Evolutionary conservation across 2,888 invertebrate species (phyloP), one percentile per base, ranked within the genome.

Genomic region (Ditula angustiorana): DNA sequence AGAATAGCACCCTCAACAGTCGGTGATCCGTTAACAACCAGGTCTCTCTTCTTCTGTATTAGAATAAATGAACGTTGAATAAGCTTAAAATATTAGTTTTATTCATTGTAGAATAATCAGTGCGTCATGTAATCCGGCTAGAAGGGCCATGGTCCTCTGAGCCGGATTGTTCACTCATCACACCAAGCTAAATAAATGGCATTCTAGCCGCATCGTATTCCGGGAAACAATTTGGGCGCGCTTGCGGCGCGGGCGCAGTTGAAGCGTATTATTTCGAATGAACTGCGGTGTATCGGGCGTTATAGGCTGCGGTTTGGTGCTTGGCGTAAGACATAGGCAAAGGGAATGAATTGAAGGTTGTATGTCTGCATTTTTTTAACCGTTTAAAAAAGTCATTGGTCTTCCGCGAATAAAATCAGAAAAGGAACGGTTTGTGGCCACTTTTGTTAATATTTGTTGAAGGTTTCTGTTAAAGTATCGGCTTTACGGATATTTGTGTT

Each of bases 181-280:
- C 65, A 61, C 58, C 59, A 59, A n/a, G n/a, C n/a, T 57, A 69
- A 74, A 73, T 67, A 57, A 63, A 58, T 63, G 50, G 52, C 50
- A 28, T 19, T 19, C 30, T 16, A 44, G 50, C 53, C 33, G 33
- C 53, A 53, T 53, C 33, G 53, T 53, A 53, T 33, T 35, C 19
- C 28, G 69, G 77, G 77, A 90, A 89, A 89, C 87, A 88, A 88
- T 88, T 89, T 90, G 78, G 81, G 80, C 73, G 79, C 78, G 80
- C 88, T 85, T 89, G 90, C 72, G 90, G 90, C 83, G 74, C 74
- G 72, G 73, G 70, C 71, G 77, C 82, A 81, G 83, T 85, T 80
- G 83, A 76, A 67, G 73, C 75, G 84, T 76, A 82, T 85, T 85
- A 85, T 87, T 82, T 79, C 75, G 74, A 81, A 82, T 79, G 82